Percentiles rank a stretch among this genome's conserved stretches.
These are phyloP conservation scores for Acleris emargana DNA, from an alignment of 2,888 invertebrate genomes.

Conservation along the genomic window DNA sequence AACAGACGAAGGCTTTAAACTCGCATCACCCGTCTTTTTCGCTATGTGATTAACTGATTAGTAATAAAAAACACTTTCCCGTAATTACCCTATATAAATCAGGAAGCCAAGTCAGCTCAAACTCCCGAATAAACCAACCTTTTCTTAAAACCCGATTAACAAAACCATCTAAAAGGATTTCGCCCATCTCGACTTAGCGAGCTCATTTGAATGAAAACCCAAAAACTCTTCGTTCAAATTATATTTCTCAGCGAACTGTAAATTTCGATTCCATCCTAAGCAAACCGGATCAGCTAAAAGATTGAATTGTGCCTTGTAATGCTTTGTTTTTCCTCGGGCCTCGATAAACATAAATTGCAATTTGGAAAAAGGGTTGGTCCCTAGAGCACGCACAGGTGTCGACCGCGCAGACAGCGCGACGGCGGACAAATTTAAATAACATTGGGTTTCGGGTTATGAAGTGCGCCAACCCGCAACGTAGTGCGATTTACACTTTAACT, in stretches of 20 bases:
- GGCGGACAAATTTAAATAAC: conserved; percentile 29
- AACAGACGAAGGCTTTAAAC: no score
- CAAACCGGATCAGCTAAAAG: conserved; percentile 22
- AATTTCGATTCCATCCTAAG: conserved; percentile 17
- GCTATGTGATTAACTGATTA: no score
- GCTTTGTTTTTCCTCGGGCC: conserved; percentile 26
- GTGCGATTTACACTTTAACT: conserved; percentile 9
- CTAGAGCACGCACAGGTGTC: conserved; percentile 15
- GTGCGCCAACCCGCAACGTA: conserved; percentile 3
- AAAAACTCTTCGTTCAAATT: conserved; percentile 18
- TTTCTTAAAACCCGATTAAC: not conserved
- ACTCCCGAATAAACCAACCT: not conserved
- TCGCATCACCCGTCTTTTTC: no score
- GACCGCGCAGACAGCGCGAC: conserved; percentile 5
- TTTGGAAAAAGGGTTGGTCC: conserved; percentile 51
- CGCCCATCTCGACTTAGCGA: not conserved
- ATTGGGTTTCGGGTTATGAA: conserved; percentile 11
- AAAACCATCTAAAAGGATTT: not conserved
- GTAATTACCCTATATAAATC: no score
- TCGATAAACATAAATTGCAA: conserved; percentile 43
- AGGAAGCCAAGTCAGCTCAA: no score
- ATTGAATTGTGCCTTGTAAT: conserved; percentile 28
- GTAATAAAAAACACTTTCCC: no score
- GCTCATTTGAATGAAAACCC: conserved; percentile 18
- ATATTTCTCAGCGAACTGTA: conserved; percentile 21